Evolutionary conservation across 2,888 invertebrate genomes (phyloP).

Genomic region (Flexamia atlantica): DNA sequence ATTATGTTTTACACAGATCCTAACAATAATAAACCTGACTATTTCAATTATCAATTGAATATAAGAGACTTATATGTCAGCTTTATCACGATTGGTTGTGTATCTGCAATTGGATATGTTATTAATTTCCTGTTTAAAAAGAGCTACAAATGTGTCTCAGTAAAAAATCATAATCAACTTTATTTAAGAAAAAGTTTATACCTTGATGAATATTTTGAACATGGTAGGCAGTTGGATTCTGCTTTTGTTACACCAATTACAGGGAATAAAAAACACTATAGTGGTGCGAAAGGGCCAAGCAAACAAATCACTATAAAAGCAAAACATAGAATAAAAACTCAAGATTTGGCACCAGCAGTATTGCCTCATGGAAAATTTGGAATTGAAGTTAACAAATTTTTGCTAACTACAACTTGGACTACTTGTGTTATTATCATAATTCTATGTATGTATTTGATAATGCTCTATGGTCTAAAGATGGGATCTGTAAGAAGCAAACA

Average conservation of each 20-base stretch:
- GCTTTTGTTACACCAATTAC: not conserved
- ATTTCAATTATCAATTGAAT: not conserved
- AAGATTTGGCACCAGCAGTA: not conserved
- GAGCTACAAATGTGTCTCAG: not conserved
- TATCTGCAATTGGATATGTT: not conserved
- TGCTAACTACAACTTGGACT: not conserved
- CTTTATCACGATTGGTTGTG: not conserved
- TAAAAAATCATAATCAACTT: not conserved
- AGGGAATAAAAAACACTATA: not conserved
- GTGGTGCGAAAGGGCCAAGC: not conserved
- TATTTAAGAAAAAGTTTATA: not conserved
- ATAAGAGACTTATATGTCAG: slow-evolving; percentile 4
- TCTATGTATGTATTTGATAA: not conserved
- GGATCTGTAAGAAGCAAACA: not conserved
- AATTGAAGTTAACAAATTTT: not conserved
- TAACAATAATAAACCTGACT: not conserved
- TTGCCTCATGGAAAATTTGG: not conserved
- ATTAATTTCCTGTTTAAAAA: not conserved
- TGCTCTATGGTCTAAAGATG: slow-evolving; percentile 17
- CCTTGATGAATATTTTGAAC: not conserved
- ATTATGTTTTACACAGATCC: not conserved
- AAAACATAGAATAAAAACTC: not conserved
- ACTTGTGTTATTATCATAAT: not conserved
- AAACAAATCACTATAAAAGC: not conserved
- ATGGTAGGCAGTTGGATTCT: not conserved